Conservation (phyloP, 2,888 invertebrate genomes). For the Iphiclides podalirius region DNA sequence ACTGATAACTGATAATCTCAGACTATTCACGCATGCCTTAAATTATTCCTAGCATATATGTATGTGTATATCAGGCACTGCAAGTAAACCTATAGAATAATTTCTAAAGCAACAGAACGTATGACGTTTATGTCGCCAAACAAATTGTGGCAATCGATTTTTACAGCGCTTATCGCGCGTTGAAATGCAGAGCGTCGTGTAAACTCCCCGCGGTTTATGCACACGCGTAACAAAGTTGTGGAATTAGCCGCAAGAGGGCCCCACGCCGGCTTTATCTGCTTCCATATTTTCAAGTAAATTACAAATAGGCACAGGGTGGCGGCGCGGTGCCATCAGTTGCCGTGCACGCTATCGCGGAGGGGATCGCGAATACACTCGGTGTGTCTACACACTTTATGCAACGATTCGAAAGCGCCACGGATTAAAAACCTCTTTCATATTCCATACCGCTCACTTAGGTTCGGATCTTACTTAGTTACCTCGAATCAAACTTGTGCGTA, state of each 20-base stretch:
- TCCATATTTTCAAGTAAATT: constrained; percentile 78
- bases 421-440: too few species aligned
- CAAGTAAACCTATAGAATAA: too few species aligned
- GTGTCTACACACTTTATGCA: constrained; percentile 45
- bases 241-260: constrained; percentile 60
- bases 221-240: constrained; percentile 48
- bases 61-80: too few species aligned
- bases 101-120: too few species aligned
- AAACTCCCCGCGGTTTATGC: constrained; percentile 32
- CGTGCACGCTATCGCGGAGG: constrained; percentile 73
- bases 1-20: too few species aligned
- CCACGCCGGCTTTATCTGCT: constrained; percentile 65
- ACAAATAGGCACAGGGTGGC: constrained; percentile 75
- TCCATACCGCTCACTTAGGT: too few species aligned
- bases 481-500: too few species aligned
- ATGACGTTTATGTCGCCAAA: too few species aligned
- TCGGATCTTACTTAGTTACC: too few species aligned
- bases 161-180: constrained; percentile 13
- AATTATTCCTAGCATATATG: too few species aligned
- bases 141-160: constrained; percentile 7
- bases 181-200: constrained; percentile 25
- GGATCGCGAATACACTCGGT: constrained; percentile 63
- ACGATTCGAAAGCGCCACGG: constrained; percentile 34
- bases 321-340: constrained; percentile 67
- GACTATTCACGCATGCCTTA: too few species aligned